These are phyloP conservation scores for Chelonus insularis DNA, from an alignment of 1,140 invertebrate species.

Conservation along the genomic window DNA sequence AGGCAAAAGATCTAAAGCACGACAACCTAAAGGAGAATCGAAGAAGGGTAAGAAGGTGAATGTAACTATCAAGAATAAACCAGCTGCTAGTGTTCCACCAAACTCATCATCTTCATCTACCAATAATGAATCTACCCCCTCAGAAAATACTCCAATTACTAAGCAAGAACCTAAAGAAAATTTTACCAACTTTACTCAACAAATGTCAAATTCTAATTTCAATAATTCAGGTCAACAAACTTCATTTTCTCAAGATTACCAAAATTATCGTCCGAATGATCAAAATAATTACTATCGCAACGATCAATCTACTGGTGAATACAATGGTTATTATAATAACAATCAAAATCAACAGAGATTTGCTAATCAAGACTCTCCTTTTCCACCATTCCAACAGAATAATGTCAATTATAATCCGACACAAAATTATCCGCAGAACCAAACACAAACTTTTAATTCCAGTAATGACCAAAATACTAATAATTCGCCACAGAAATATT, in stretches of 20 bases:
- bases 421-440: slow-evolving; percentile 40
- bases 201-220: slow-evolving; percentile 39
- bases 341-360: slow-evolving; percentile 49
- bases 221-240: slow-evolving; percentile 15
- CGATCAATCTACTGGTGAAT: slow-evolving; percentile 39
- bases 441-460: slow-evolving; percentile 41
- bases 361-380: slow-evolving; percentile 44
- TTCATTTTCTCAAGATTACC: slow-evolving; percentile 40
- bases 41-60: slow-evolving; percentile 53
- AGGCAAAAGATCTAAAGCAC: slow-evolving; percentile 49
- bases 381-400: slow-evolving; percentile 45
- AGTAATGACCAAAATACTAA: slow-evolving; percentile 38
- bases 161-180: slow-evolving; percentile 33
- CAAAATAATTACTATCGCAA: slow-evolving; percentile 48
- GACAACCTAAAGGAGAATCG: slow-evolving; percentile 51
- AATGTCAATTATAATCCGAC: slow-evolving; percentile 38
- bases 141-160: slow-evolving; percentile 31
- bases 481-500: slow-evolving; percentile 38
- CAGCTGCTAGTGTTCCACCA: slow-evolving; percentile 70
- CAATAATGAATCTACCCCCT: slow-evolving; percentile 37
- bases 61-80: slow-evolving; percentile 60
- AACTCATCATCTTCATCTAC: slow-evolving; percentile 56
- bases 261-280: slow-evolving; percentile 48
- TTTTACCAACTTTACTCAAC: slow-evolving; percentile 39
- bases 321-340: slow-evolving; percentile 52